Evolutionary conservation across 2,888 invertebrate genomes (phyloP).

Genomic region (Sabellastarte sp.): DNA sequence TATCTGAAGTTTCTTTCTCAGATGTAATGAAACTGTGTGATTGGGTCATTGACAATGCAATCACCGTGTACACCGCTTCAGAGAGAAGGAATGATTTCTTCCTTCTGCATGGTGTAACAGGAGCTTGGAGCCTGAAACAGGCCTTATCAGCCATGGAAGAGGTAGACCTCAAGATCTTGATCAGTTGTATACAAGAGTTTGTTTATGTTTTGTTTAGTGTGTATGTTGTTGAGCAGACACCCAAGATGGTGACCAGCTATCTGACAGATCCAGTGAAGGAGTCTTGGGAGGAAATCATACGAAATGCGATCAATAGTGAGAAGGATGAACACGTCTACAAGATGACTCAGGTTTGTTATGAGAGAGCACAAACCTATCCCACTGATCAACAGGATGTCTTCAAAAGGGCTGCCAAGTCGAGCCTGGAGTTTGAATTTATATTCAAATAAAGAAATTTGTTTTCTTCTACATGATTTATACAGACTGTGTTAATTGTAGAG

Average conservation of each 20-base stretch:
- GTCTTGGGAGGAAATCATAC: not conserved
- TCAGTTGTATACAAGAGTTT: not conserved
- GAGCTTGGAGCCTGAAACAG: conserved; percentile 12
- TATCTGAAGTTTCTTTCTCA: not conserved
- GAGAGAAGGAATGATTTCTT: conserved; percentile 22
- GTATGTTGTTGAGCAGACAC: not conserved
- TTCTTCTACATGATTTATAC: no score
- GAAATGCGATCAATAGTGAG: not conserved
- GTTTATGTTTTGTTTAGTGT: not conserved
- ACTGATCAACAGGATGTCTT: no score
- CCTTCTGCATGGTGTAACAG: conserved; percentile 22
- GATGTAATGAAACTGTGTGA: not conserved
- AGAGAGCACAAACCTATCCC: no score
- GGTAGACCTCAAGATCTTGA: no score
- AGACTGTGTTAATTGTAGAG: no score
- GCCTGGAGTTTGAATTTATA: no score
- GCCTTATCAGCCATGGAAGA: not conserved
- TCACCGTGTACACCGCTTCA: conserved; percentile 11
- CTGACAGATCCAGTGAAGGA: not conserved
- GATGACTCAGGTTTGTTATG: conserved; percentile 17
- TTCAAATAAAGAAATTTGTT: no score
- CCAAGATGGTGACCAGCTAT: not conserved
- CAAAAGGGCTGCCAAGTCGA: no score
- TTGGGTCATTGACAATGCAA: conserved; percentile 19
- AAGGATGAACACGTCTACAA: conserved; percentile 17